Conservation (phyloP, 1,140 invertebrate genomes). For the Diabrotica virgifera region DNA sequence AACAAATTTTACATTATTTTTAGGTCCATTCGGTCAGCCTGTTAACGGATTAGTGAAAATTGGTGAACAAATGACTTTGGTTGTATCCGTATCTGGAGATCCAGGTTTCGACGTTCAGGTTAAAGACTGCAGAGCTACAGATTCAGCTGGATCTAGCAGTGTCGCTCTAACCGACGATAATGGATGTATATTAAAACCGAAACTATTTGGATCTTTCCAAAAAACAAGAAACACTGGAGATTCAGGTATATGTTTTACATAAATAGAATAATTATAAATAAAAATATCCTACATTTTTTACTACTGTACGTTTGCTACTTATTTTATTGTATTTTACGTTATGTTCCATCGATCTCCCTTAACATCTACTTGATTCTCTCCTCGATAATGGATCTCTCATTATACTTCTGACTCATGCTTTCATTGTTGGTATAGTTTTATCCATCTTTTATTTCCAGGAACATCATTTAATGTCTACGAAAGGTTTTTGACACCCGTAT, state of each 20-base stretch:
- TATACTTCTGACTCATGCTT: too few species aligned
- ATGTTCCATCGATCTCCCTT: too few species aligned
- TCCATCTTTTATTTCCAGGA: too few species aligned
- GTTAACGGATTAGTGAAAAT: slow-evolving; percentile 79
- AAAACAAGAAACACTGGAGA: slow-evolving; percentile 72
- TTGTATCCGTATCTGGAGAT: slow-evolving; percentile 77
- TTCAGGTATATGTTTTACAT: slow-evolving; percentile 37
- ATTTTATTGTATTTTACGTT: too few species aligned
- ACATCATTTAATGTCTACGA: too few species aligned
- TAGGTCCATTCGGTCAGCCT: slow-evolving; percentile 67
- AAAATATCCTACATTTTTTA: background rate
- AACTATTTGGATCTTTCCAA: slow-evolving; percentile 78
- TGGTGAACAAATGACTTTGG: slow-evolving; percentile 78
- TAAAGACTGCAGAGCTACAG: slow-evolving; percentile 72
- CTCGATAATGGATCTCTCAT: too few species aligned
- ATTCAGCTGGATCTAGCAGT: slow-evolving; percentile 61
- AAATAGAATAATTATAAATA: background rate
- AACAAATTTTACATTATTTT: background rate
- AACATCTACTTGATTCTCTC: too few species aligned
- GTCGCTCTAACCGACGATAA: slow-evolving; percentile 71
- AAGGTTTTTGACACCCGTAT: too few species aligned
- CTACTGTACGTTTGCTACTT: background rate
- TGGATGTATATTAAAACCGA: slow-evolving; percentile 78
- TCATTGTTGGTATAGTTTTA: too few species aligned
- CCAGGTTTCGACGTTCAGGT: slow-evolving; percentile 76